Evolutionary conservation across 2,888 invertebrate genomes (phyloP).

Genomic region (Hymenopus coronatus): DNA sequence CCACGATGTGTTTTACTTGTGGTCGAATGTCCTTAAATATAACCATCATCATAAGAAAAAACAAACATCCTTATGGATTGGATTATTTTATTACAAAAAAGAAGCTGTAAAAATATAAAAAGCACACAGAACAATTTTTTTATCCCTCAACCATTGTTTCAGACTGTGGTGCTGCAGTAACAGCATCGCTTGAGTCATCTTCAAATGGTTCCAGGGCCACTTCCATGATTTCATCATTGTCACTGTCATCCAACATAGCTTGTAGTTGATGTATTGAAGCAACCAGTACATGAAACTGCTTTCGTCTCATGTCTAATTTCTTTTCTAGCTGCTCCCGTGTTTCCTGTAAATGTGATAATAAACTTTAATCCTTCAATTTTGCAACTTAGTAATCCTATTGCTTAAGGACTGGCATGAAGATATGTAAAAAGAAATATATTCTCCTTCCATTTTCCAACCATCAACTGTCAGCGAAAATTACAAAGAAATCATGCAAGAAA

Average conservation of each 20-base stretch:
- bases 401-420: no score
- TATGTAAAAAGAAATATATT: no score
- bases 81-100: neutral
- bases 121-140: neutral
- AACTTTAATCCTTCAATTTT: no score
- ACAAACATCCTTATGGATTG: no score
- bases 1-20: no score
- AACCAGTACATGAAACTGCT: slow-evolving; percentile 86
- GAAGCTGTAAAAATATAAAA: neutral
- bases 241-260: slow-evolving; percentile 71
- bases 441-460: no score
- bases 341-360: slow-evolving; percentile 48
- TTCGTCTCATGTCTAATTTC: slow-evolving; percentile 76
- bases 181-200: slow-evolving; percentile 17
- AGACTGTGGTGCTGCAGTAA: neutral
- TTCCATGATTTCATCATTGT: slow-evolving; percentile 44
- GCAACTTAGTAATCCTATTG: no score
- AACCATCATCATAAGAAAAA: no score
- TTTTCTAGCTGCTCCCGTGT: slow-evolving; percentile 71
- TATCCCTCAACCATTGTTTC: neutral
- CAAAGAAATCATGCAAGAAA: no score
- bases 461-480: no score
- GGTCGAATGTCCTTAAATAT: no score
- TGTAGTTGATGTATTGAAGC: slow-evolving; percentile 84
- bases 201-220: slow-evolving; percentile 31